Conservation (phyloP, 1,140 invertebrate genomes). For the Drosophila ogumai region DNA sequence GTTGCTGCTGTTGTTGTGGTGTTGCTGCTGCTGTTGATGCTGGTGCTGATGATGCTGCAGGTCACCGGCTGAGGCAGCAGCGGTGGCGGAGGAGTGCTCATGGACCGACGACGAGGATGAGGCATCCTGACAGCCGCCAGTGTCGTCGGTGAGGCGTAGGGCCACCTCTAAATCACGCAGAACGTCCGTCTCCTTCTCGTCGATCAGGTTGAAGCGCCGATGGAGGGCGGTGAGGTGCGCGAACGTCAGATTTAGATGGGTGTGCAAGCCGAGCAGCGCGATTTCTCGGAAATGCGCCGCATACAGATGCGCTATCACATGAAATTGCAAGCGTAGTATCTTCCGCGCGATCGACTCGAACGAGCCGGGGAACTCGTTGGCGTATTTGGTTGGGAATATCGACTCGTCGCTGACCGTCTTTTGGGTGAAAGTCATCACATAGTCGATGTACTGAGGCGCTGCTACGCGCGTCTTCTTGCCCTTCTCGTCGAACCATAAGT, state of each 20-base stretch:
- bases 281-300: slow-evolving; percentile 98
- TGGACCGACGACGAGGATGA: slow-evolving; percentile 30
- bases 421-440: slow-evolving; percentile 99
- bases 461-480: slow-evolving; percentile 98
- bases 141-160: slow-evolving; percentile 87
- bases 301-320: slow-evolving; percentile 98
- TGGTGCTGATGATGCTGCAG: slow-evolving; percentile 23
- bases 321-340: slow-evolving; percentile 97
- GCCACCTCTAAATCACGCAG: slow-evolving; percentile 93
- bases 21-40: slow-evolving; percentile 26
- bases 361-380: slow-evolving; percentile 96
- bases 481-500: slow-evolving; percentile 99
- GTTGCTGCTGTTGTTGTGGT: slow-evolving; percentile 55
- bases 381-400: slow-evolving; percentile 99
- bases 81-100: slow-evolving; percentile 23
- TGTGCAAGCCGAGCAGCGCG: slow-evolving; percentile 95
- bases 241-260: slow-evolving; percentile 98
- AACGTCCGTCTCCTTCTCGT: slow-evolving; percentile 98
- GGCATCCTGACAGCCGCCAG: slow-evolving; percentile 31
- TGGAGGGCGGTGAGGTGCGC: slow-evolving; percentile 96
- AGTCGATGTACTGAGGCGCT: slow-evolving; percentile 99
- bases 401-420: slow-evolving; percentile 98
- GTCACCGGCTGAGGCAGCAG: slow-evolving; percentile 1
- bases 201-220: slow-evolving; percentile 96
- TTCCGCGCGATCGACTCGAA: slow-evolving; percentile 98